Conservation (phyloP, 2,113 vertebrate species). For the Elachura formosa region DNA sequence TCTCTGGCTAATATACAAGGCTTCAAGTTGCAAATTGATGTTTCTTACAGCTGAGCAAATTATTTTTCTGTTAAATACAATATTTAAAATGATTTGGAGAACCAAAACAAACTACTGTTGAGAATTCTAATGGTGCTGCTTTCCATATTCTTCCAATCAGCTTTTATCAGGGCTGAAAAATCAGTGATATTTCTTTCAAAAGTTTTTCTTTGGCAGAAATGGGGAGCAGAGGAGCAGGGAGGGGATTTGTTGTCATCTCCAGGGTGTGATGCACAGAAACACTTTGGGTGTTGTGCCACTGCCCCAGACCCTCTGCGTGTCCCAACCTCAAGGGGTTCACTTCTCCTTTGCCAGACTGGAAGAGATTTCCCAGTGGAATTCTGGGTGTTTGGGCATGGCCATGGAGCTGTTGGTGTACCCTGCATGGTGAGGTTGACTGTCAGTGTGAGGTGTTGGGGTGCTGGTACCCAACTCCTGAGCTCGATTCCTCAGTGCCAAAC, state of each 20-base stretch:
- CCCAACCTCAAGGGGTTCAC: neutral
- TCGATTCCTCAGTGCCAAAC: neutral
- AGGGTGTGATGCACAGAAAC: neutral
- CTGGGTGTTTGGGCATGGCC: neutral
- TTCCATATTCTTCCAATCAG: slow-evolving; percentile 40
- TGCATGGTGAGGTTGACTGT: rapidly evolving
- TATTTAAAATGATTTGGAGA: slow-evolving; percentile 58
- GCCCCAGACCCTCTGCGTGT: neutral
- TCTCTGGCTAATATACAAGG: slow-evolving; percentile 52
- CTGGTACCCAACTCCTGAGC: neutral
- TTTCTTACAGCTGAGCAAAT: slow-evolving; percentile 65
- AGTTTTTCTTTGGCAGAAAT: neutral
- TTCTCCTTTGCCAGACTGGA: neutral
- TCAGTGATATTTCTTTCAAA: neutral
- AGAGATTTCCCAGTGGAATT: neutral
- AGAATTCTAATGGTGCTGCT: slow-evolving; percentile 50
- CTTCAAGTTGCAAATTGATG: slow-evolving; percentile 68
- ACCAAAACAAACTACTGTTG: slow-evolving; percentile 55
- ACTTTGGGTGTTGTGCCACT: neutral
- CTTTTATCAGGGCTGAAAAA: neutral
- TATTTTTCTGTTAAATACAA: slow-evolving; percentile 69
- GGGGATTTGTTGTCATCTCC: rapidly evolving
- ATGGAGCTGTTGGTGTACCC: neutral
- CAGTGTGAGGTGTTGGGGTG: neutral
- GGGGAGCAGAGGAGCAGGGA: neutral